Evolutionary conservation across 2,113 vertebrate species (phyloP).

Genomic region (Rhineura floridana): DNA sequence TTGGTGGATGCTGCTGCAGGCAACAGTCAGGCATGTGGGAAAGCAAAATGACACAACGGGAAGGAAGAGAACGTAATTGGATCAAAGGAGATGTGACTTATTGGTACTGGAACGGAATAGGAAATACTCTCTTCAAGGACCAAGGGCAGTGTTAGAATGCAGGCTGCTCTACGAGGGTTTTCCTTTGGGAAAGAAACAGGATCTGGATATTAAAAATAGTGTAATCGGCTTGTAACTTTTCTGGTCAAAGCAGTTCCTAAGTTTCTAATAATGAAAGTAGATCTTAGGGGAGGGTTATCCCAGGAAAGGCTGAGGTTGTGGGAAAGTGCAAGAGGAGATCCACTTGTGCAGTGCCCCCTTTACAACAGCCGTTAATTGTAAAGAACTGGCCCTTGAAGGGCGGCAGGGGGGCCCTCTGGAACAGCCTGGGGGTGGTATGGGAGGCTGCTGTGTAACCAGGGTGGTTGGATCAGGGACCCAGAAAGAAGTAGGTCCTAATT

Average conservation of each 20-base stretch:
- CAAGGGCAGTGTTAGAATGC: background rate
- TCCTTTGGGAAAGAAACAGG: background rate
- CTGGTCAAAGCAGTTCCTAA: background rate
- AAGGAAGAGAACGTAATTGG: background rate
- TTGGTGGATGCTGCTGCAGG: background rate
- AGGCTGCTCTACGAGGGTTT: background rate
- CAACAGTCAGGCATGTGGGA: background rate
- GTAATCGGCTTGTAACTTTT: background rate
- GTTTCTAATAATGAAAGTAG: background rate
- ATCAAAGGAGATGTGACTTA: background rate
- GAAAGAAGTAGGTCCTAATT: no score
- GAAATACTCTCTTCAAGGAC: background rate
- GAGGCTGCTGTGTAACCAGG: background rate
- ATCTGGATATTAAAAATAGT: background rate
- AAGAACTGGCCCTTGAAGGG: background rate
- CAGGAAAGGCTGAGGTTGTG: background rate
- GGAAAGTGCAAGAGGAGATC: background rate
- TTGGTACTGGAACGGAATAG: background rate
- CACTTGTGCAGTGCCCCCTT: no score
- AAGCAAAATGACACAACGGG: slow-evolving; percentile 11
- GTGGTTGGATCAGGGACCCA: background rate
- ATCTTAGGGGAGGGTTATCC: background rate
- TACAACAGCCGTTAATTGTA: no score
- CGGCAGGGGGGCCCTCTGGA: background rate
- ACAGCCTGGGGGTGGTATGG: background rate